Evolutionary conservation across 2,113 vertebrate genomes (phyloP).

Genomic region (Prietella phreatophila): DNA sequence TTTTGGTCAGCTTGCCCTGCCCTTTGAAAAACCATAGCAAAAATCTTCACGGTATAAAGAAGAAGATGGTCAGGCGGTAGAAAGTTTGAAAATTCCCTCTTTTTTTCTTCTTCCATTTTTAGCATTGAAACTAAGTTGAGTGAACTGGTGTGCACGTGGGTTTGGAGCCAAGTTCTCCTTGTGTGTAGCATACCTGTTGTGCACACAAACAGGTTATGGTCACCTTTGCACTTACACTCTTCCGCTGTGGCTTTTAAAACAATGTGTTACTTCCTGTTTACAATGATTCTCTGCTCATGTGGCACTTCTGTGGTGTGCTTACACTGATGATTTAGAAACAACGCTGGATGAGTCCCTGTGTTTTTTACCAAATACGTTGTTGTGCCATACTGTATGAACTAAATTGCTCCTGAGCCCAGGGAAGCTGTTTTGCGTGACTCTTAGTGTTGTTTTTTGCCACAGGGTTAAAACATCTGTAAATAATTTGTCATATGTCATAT

Average conservation of each 20-base stretch:
- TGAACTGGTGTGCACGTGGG: not conserved
- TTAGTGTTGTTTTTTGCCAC: not conserved
- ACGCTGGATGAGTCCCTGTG: conserved; percentile 10
- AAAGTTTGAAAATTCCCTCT: not conserved
- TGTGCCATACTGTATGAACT: not conserved
- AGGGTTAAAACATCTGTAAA: not conserved
- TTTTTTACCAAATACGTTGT: not conserved
- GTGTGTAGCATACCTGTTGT: conserved; percentile 50
- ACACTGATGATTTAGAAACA: conserved; percentile 29
- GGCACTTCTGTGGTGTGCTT: conserved; percentile 18
- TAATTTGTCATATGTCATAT: not conserved
- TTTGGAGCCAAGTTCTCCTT: conserved; percentile 6
- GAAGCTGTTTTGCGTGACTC: not conserved
- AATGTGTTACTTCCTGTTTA: conserved; percentile 61
- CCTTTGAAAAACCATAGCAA: not conserved
- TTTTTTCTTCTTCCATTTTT: not conserved
- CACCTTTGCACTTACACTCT: conserved; percentile 42
- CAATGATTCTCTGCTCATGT: conserved; percentile 33
- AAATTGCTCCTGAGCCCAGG: not conserved
- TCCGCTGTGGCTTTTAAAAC: conserved; percentile 49
- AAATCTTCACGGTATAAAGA: not conserved
- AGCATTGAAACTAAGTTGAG: conserved; percentile 31
- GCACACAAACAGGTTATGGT: conserved; percentile 54
- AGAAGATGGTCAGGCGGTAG: not conserved
- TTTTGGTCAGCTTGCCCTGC: not conserved